Evolutionary conservation across 2,113 vertebrate genomes (phyloP), one percentile per base, ranked within the genome.

Genomic region (Equus przewalskii): DNA sequence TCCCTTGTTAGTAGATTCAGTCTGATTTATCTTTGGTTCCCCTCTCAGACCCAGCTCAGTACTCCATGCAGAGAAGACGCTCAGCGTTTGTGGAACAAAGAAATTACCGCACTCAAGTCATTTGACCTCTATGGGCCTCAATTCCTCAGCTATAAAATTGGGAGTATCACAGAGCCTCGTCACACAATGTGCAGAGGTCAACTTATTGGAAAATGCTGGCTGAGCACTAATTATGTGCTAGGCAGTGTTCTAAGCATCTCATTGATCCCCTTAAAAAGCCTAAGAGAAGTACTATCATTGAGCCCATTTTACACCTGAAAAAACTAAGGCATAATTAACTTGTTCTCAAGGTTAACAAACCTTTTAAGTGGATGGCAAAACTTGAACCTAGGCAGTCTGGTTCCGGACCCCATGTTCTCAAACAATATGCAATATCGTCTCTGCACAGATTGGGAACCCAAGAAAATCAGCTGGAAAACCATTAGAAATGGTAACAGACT

Each of bases 401-500:
- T 83, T 86, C 62, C 7, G 41, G 84, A 89, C 85, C 11, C 16
- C 8, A 46, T 51, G 6, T 62, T 81, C 13, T 78, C 62, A 93
- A 62, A 5, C 73, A 83, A 58, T 72, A 79, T 24, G 7, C 12
- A 83, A 7, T 44, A 82, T 44, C 62, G 41, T 19, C 44, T 84
- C 44, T 82, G 67, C 3, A 54, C 10, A 89, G 15, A 87, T 22
- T 56, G 44, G 41, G 21, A 76, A n/a, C 12, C 18, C 83, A 95
- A 90, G 79, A 87, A 97, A 90, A 80, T 70, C 41, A 92, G 21
- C 13, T 62, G 58, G 36, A 90, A 85, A 82, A 44, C 44, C 21
- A 94, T 49, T 41, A 82, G 82, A 93, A 96, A 93, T 80, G 44
- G 36, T 41, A 90, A 79, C 12, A 46, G 14, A 60, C 19, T 96